Evolutionary conservation across 2,888 invertebrate genomes (phyloP).

Genomic region (Drosophila testacea): DNA sequence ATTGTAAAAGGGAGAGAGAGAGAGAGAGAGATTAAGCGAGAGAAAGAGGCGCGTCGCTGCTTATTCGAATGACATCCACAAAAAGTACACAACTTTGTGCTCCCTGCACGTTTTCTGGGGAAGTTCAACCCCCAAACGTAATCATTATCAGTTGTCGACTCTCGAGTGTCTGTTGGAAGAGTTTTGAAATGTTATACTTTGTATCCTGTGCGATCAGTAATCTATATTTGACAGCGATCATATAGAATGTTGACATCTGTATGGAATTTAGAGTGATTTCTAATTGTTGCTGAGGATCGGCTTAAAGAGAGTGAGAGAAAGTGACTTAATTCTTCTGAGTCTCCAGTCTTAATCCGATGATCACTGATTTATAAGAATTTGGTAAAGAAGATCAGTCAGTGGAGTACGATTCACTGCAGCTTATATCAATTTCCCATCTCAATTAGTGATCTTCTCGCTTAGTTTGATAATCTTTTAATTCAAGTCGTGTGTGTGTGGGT

Average conservation of each 20-base stretch:
- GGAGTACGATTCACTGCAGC: background rate
- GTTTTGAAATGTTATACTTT: background rate
- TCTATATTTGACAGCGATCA: background rate
- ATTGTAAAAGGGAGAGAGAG: background rate
- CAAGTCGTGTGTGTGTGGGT: conserved; percentile 14
- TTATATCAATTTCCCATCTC: background rate
- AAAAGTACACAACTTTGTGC: conserved; percentile 27
- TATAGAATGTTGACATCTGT: background rate
- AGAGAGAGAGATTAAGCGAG: background rate
- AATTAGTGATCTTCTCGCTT: background rate
- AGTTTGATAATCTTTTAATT: background rate
- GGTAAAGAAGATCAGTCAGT: background rate
- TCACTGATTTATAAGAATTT: background rate
- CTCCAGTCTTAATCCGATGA: background rate
- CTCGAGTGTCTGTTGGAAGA: background rate
- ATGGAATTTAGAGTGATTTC: background rate
- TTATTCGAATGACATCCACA: conserved; percentile 69
- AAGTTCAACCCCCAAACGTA: conserved; percentile 26
- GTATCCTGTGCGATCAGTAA: conserved; percentile 1
- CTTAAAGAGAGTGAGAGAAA: background rate
- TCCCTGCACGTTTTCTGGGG: conserved; percentile 21
- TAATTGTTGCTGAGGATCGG: background rate
- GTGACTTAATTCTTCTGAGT: background rate
- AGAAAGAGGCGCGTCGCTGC: conserved; percentile 17
- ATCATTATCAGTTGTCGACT: conserved; percentile 11